These are phyloP conservation scores for Pterostichus madidus DNA, from an alignment of 2,888 invertebrate genomes.

Conservation along the genomic window DNA sequence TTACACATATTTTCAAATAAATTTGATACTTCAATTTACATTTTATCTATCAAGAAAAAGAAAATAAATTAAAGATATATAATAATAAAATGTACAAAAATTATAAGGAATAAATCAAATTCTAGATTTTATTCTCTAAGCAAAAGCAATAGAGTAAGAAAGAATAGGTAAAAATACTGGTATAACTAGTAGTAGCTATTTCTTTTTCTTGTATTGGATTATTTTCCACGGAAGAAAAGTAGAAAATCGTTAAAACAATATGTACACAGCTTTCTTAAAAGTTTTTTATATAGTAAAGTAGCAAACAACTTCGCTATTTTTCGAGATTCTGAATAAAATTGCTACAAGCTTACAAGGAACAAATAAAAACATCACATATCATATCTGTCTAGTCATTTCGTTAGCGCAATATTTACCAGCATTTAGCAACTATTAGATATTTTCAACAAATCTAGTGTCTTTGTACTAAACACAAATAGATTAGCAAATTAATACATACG, in stretches of 20 bases:
- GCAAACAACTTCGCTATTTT: not conserved
- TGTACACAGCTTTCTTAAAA: constrained; percentile 8
- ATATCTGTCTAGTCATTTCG: constrained; percentile 12
- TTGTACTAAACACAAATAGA: constrained; percentile 17
- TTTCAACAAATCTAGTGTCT: not conserved
- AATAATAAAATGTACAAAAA: too few species aligned
- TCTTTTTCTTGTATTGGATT: not conserved
- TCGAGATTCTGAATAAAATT: constrained; percentile 44
- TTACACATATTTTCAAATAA: too few species aligned
- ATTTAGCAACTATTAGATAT: constrained; percentile 18
- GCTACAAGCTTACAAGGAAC: constrained; percentile 33
- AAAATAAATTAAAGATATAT: too few species aligned
- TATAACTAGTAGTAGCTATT: too few species aligned
- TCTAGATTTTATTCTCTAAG: too few species aligned
- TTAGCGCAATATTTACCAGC: constrained; percentile 12
- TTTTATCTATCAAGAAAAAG: too few species aligned
- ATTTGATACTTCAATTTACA: too few species aligned
- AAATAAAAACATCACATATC: constrained; percentile 40
- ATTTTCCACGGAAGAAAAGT: constrained; percentile 11
- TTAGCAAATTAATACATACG: not conserved
- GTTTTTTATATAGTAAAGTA: not conserved
- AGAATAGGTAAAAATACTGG: too few species aligned
- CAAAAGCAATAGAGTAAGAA: too few species aligned
- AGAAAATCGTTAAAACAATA: constrained; percentile 38
- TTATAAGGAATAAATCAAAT: too few species aligned